Base-by-base conservation (phyloP, 2,113 vertebrate species). In the Falco punctatus region DNA sequence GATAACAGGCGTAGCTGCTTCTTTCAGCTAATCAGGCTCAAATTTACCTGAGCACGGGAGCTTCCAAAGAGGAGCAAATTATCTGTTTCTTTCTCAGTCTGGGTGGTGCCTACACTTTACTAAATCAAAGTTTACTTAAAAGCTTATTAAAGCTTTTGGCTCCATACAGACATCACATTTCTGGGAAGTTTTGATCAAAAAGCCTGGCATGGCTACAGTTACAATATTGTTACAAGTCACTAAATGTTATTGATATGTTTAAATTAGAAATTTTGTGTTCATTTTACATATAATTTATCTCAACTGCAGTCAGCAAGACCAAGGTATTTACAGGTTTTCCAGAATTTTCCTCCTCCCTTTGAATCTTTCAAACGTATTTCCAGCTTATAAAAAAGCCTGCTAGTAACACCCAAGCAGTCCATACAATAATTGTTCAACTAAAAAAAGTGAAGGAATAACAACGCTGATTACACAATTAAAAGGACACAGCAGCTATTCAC, bases 101-200 rank as follows among this genome's bases (percentile, higher is more conserved):
- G 54, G 84, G 94, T 0, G 8, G 65, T 91, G 86, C 66, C 93
- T 69, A 65, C 78, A 23, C 73, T 72, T 94, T 94, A 96, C 90
- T 54, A 91, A 95, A 97, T 95, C 87, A 58, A 90, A 95, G 91
- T 93, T 96, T 91, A 92, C 78, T 91, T 91, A 95, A 94, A 91
- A 90, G 81, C 91, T 72, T 87, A 61, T 94, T 91, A 93, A 28
- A 91, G 27, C 62, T 79, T 92, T 91, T 94, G 94, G 89, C 87
- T 94, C 79, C 46, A 49, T 8, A 52, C 4, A 61, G 77, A 79
- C 73, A 79, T 79, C 66, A 90, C 66, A 91, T 90, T 97, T 97
- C 93, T 95, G 94, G 95, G 95, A 96, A 96, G 35, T 93, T 96
- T 90, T 91, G 90, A 94, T 93, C 73, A 88, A 94, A 93, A 96